Conservation (phyloP, 2,797 vertebrate genomes). For the Diglossa cyanea region DNA sequence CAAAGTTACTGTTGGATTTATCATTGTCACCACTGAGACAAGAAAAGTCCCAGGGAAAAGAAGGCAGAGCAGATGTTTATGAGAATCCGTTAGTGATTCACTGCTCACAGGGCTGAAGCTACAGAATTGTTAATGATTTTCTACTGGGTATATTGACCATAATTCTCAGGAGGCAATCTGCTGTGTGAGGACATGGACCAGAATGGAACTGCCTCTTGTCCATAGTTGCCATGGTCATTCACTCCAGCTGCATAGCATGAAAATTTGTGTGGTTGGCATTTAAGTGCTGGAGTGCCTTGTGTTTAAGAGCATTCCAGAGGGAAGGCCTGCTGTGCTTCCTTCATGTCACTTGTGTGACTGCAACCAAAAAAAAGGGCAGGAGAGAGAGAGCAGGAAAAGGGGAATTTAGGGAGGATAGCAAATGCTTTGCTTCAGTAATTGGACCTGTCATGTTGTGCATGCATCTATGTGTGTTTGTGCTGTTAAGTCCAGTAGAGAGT, state of each 20-base stretch:
- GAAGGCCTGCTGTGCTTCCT: background rate
- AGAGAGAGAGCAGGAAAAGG: background rate
- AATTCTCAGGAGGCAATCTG: background rate
- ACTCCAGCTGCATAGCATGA: background rate
- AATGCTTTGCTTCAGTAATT: background rate
- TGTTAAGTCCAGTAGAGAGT: background rate
- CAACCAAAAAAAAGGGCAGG: background rate
- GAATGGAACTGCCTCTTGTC: background rate
- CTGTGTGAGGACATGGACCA: background rate
- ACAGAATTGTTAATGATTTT: background rate
- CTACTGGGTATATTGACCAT: rapidly evolving
- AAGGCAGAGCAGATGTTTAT: background rate
- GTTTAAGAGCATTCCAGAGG: background rate
- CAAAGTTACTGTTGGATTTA: background rate
- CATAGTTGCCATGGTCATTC: background rate
- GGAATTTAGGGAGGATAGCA: background rate
- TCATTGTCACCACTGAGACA: background rate
- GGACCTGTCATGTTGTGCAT: rapidly evolving
- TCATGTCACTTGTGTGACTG: background rate
- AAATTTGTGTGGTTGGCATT: background rate
- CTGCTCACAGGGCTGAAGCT: background rate
- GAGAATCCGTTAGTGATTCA: background rate
- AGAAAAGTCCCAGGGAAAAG: background rate
- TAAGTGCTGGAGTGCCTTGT: background rate
- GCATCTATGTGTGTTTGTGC: background rate